Evolutionary conservation across 1,140 invertebrate species (phyloP).

Genomic region (Drosophila insularis): DNA sequence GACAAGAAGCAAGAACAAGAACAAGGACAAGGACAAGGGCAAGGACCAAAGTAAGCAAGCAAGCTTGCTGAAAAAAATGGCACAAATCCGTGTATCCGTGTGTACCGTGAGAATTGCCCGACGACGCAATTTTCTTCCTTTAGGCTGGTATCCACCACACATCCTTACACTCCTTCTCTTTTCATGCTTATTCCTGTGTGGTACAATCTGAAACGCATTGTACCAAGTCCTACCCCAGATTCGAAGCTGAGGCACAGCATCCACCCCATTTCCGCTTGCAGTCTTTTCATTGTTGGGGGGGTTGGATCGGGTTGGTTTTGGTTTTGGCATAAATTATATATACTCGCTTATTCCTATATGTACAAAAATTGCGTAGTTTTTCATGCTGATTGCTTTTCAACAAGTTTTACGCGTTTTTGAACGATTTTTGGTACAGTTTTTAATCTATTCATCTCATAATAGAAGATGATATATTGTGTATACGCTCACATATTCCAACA

Average conservation of each 20-base stretch:
- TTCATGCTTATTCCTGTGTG: neutral
- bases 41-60: conserved; percentile 24
- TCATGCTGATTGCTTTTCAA: conserved; percentile 61
- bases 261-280: conserved; percentile 58
- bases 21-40: conserved; percentile 48
- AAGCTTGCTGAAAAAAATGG: conserved; percentile 32
- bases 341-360: too few species aligned
- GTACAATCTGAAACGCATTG: conserved; percentile 8
- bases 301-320: neutral
- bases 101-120: conserved; percentile 42
- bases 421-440: conserved; percentile 63
- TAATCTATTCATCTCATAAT: conserved; percentile 11
- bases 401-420: conserved; percentile 68
- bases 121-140: conserved; percentile 40
- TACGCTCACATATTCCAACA: conserved; percentile 21
- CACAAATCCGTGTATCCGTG: conserved; percentile 31
- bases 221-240: conserved; percentile 32
- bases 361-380: conserved; percentile 60
- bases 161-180: conserved; percentile 9
- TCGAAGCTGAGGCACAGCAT: conserved; percentile 25
- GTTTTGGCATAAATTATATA: conserved; percentile 73
- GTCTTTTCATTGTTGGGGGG: conserved; percentile 23
- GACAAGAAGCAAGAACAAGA: conserved; percentile 53
- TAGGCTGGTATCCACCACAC: conserved; percentile 45
- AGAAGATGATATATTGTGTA: neutral